A percentile compares a stretch with the other conserved stretches of the same genome.
phyloP scores from a whole-genome alignment of 1,140 invertebrate genomes.

The Harpegnathos saltator region DNA sequence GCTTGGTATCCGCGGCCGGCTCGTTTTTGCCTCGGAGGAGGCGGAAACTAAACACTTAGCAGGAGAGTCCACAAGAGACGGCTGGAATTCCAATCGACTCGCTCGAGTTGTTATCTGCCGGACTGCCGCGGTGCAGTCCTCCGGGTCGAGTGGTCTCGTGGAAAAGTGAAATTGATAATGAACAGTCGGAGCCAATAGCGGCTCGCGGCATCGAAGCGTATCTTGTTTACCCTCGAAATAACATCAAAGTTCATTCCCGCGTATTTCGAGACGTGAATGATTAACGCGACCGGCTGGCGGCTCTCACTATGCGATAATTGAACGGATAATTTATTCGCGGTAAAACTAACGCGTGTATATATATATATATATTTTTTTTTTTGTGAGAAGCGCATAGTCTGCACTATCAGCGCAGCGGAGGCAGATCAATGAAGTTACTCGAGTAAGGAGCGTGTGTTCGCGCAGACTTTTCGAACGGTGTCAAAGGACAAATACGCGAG shows the following conservation, averaged over 20 bases:
- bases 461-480: neutral
- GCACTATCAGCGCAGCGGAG: no score
- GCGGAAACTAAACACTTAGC: conserved; percentile 29
- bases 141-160: neutral
- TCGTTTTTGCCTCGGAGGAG: conserved; percentile 25
- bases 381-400: no score
- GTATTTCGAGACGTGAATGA: no score
- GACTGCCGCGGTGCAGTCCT: neutral
- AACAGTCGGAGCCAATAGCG: neutral
- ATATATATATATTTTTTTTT: neutral
- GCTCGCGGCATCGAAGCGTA: no score
- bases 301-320: neutral
- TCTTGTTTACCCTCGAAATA: neutral
- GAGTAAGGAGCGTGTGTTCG: no score
- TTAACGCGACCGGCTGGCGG: no score
- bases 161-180: conserved; percentile 30
- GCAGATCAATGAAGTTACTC: neutral
- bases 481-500: neutral
- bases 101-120: conserved; percentile 10
- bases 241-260: neutral
- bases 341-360: no score
- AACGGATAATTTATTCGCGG: neutral
- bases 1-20: conserved; percentile 7
- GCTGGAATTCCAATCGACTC: conserved; percentile 27
- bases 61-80: conserved; percentile 5